Base-by-base conservation (phyloP, 1,140 invertebrate species). In the Philopotamus ludificatus region DNA sequence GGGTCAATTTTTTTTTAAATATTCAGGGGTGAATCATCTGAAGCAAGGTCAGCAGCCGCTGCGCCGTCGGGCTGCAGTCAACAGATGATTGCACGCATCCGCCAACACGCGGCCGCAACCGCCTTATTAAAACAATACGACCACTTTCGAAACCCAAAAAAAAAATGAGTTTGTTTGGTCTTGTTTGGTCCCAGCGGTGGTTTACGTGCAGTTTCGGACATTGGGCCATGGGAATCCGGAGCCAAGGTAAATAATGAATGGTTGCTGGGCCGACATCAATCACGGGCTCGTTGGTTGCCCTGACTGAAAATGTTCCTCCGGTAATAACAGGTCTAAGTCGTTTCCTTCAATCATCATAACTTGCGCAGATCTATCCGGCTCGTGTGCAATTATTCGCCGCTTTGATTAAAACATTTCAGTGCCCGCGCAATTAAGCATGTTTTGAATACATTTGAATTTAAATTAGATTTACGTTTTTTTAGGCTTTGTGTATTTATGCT, bases 111-210 rank as follows among this genome's bases (percentile, higher is more conserved):
- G 18, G 18, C 8, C n/a, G 55, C 3, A 25, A 54, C 12, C 51
- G 12, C 20, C 55, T 58, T 41, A 58, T 58, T 58, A 45, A 58
- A n/a, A n/a, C 41, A 58, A 45, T 58, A 44, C 51, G 51, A 54
- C 55, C 41, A 58, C 55, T 58, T 58, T 58, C 55, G 42, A 58
- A 34, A 25, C 16, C 15, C 28, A 20, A n/a, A 21, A 21, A 21
- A 34, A 34, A 34, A 7, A 34, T 9, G 47, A n/a, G 12, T 50
- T 50, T 21, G 21, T 20, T 50, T 18, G 4, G 44, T 4, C 47
- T 50, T 21, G 21, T 44, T 44, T 44, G 15, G 4, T 21, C 1
- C 3, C 3, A 21, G 47, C 3, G 9, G 7, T 9, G 9, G 4
- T 45, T 4, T 45, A 16, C 16, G 16, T 45, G 8, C n/a, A n/a